Base-by-base conservation (phyloP, 2,113 vertebrate genomes). In the Sterna hirundo region DNA sequence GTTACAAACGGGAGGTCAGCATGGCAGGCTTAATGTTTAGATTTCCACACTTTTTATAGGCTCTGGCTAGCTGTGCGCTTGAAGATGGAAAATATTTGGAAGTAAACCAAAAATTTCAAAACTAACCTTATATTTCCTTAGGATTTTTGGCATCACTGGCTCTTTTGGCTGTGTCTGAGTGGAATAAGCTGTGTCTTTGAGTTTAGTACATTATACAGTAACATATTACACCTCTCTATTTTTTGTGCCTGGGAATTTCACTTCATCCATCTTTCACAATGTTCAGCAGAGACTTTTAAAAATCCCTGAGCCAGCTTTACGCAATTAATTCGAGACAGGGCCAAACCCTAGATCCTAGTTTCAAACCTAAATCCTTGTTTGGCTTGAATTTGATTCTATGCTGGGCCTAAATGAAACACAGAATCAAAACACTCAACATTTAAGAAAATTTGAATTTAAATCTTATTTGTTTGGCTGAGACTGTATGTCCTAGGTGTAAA, bases 11-110 rank as follows among this genome's bases (percentile, higher is more conserved):
- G 79, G 68, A 95, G 90, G 95, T 90, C 96, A 96, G 36, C 61
- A 72, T 52, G 88, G 80, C 65, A 93, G 65, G 19, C 69, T 92
- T 58, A 71, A 22, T 94, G 72, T 94, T 96, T 95, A 89, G 83
- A 72, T 96, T 96, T 97, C 95, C 92, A 90, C 83, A 86, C 44
- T 79, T 96, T 96, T 96, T 93, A 94, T 89, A 82, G 77, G 34
- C 47, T 84, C 92, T 90, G 84, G 88, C 85, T 77, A 88, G 72
- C 83, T 95, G 27, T 86, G 80, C 79, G 92, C 91, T 65, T 95
- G 92, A 96, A 96, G 90, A 91, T 92, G 90, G 91, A 96, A 96
- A 96, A 97, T 93, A 95, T 87, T 94, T 95, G 96, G 92, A 96
- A 93, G 30, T 84, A 84, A 92, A 95, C 54, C 96, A 92, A 95